Percentiles rank a stretch among this genome's conserved stretches.
Conservation (phyloP, 1,140 invertebrate genomes). For the Melitaea cinxia region DNA sequence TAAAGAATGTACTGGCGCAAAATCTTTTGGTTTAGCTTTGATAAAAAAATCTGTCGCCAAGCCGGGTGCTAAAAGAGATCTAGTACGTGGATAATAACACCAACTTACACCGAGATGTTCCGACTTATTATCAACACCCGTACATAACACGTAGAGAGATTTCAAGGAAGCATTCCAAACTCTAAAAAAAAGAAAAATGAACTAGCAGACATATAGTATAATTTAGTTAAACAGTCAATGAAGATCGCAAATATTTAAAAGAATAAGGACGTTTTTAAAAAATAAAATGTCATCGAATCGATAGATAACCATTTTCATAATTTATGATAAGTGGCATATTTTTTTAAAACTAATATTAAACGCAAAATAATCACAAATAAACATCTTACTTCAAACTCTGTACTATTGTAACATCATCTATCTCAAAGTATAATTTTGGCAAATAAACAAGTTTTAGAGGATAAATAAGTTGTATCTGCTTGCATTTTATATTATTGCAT, state of each 20-base stretch:
- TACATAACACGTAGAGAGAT: slow-evolving; percentile 52
- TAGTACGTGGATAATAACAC: slow-evolving; percentile 53
- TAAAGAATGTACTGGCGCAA: slow-evolving; percentile 38
- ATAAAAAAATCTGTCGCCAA: slow-evolving; percentile 45
- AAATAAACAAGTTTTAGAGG: slow-evolving; percentile 7
- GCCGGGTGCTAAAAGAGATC: slow-evolving; percentile 54
- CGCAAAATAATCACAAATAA: background rate
- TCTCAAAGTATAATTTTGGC: slow-evolving; percentile 17
- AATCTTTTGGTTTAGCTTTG: slow-evolving; percentile 42
- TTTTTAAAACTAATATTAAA: background rate
- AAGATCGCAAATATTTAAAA: too few species aligned
- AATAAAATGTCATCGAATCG: too few species aligned
- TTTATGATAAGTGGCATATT: too few species aligned
- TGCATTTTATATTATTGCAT: background rate
- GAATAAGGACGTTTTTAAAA: too few species aligned
- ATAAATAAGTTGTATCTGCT: background rate
- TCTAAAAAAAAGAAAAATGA: slow-evolving; percentile 39
- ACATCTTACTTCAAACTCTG: slow-evolving; percentile 26
- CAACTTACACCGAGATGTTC: slow-evolving; percentile 53
- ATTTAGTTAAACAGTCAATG: too few species aligned
- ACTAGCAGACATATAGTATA: too few species aligned
- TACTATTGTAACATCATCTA: slow-evolving; percentile 13
- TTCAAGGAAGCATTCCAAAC: slow-evolving; percentile 49
- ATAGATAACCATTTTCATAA: too few species aligned
- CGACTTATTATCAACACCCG: slow-evolving; percentile 56